Percentiles rank a stretch among this genome's conserved stretches.
Conservation (phyloP, 2,888 invertebrate genomes). For the Eupithecia inturbata region DNA sequence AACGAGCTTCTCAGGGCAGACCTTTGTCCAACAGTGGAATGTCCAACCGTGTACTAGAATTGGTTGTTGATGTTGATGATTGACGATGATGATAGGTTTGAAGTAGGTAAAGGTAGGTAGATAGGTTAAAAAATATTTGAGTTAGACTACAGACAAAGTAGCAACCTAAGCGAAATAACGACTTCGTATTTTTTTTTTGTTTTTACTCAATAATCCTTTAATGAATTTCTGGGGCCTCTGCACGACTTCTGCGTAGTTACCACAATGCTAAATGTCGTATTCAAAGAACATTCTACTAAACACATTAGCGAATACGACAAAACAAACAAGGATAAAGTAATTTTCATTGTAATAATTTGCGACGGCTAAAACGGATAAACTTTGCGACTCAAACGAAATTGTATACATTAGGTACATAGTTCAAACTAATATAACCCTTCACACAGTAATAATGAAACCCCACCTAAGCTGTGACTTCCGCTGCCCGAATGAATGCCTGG, state of each 20-base stretch:
- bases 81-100: no score
- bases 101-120: no score
- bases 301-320: constrained; percentile 47
- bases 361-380: constrained; percentile 11
- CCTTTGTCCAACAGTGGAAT: no score
- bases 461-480: constrained; percentile 4
- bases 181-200: no score
- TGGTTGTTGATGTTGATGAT: no score
- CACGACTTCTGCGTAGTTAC: constrained; percentile 52
- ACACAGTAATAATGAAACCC: neutral
- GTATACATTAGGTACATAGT: no score
- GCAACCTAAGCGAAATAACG: no score
- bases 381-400: constrained; percentile 23
- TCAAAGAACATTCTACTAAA: constrained; percentile 37
- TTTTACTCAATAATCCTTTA: constrained; percentile 58
- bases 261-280: constrained; percentile 26
- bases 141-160: neutral
- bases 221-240: constrained; percentile 59
- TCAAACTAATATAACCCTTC: neutral
- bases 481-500: neutral
- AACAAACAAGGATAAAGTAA: constrained; percentile 43
- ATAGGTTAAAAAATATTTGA: neutral
- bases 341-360: constrained; percentile 47
- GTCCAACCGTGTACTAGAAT: no score
- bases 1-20: no score